phyloP scores from a whole-genome alignment of 2,113 vertebrate genomes.

The Charadrius vociferus region DNA sequence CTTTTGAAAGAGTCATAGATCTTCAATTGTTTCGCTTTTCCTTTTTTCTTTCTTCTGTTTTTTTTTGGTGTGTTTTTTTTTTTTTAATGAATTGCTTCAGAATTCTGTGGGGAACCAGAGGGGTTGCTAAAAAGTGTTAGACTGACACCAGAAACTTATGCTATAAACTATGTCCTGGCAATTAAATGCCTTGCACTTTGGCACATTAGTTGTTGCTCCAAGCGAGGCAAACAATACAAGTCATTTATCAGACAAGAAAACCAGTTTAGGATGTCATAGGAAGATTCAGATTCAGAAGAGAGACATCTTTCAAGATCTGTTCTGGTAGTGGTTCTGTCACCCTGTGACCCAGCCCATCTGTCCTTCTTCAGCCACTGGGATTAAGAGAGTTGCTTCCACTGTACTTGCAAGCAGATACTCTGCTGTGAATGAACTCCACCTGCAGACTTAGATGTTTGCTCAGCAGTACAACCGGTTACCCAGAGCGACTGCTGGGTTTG shows the following conservation, averaged over 20 bases:
- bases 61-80: no score
- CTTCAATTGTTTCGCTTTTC: background rate
- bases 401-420: background rate
- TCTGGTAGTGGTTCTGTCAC: background rate
- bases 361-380: background rate
- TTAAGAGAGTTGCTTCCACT: background rate
- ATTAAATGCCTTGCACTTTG: background rate
- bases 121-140: background rate
- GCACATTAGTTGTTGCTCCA: background rate
- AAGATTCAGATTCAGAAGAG: background rate
- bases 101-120: background rate
- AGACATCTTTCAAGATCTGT: background rate
- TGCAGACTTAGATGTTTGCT: background rate
- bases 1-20: background rate
- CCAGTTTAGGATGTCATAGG: background rate
- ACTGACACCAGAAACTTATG: background rate
- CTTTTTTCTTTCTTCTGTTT: background rate
- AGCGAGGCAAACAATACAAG: background rate
- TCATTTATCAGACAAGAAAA: background rate
- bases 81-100: background rate
- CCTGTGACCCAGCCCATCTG: background rate
- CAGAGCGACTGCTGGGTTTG: background rate
- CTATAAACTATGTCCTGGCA: background rate
- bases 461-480: background rate
- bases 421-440: background rate